phyloP scores from a whole-genome alignment of 2,113 vertebrate species.

The Campylomormyrus numenius region DNA sequence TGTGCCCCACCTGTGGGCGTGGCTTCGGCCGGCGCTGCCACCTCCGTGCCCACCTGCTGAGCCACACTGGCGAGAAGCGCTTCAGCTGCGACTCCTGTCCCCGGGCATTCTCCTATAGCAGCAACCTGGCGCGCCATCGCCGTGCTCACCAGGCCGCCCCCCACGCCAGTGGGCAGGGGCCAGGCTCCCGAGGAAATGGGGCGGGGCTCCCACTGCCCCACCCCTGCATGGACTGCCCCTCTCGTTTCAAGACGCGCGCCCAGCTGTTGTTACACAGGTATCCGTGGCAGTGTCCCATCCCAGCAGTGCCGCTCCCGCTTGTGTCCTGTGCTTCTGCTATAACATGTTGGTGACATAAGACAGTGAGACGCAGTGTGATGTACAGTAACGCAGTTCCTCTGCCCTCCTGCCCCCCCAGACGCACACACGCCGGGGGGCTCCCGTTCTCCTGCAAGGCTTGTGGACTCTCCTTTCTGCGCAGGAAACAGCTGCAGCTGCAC shows the following conservation, averaged over 20 bases:
- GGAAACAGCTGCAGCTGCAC: slow-evolving; percentile 56
- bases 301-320: too few species aligned
- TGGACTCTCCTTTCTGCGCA: slow-evolving; percentile 58
- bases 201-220: not conserved
- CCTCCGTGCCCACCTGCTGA: slow-evolving; percentile 58
- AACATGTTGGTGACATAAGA: not conserved
- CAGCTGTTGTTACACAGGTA: slow-evolving; percentile 54
- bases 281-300: not conserved
- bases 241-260: slow-evolving; percentile 44
- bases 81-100: slow-evolving; percentile 57
- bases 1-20: slow-evolving; percentile 60
- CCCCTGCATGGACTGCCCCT: slow-evolving; percentile 50
- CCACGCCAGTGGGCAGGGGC: not conserved
- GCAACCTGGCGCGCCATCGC: slow-evolving; percentile 61
- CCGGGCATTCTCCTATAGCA: slow-evolving; percentile 60
- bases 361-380: not conserved
- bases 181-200: not conserved
- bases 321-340: not conserved
- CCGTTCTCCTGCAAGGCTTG: slow-evolving; percentile 60
- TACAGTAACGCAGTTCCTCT: not conserved
- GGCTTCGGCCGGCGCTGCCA: slow-evolving; percentile 64
- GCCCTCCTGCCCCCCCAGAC: slow-evolving; percentile 24
- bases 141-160: slow-evolving; percentile 51
- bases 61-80: slow-evolving; percentile 56
- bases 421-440: slow-evolving; percentile 60